These are phyloP conservation scores for Ormyrus nitidulus DNA, from an alignment of 2,888 invertebrate genomes.

Conservation along the genomic window DNA sequence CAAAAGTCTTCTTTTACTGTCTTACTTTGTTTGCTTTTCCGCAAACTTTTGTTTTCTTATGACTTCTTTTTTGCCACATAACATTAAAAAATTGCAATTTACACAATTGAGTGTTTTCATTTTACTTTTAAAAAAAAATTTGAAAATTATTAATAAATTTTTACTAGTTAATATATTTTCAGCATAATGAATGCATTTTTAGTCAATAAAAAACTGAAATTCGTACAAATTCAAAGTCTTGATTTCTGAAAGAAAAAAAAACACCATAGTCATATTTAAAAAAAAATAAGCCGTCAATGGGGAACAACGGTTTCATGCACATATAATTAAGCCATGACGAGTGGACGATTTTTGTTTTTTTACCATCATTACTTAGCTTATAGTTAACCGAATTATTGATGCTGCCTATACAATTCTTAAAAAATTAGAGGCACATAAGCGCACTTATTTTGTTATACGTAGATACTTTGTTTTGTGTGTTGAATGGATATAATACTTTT, in stretches of 20 bases:
- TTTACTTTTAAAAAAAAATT: too few species aligned
- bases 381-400: slow-evolving; percentile 42
- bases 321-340: slow-evolving; percentile 47
- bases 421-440: slow-evolving; percentile 7
- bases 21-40: not conserved
- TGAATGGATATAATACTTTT: not conserved
- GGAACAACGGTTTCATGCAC: slow-evolving; percentile 47
- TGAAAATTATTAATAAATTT: not conserved
- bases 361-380: slow-evolving; percentile 26
- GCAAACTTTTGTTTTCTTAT: too few species aligned
- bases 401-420: slow-evolving; percentile 31
- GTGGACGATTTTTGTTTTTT: slow-evolving; percentile 39
- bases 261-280: slow-evolving; percentile 43
- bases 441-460: slow-evolving; percentile 4
- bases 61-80: too few species aligned
- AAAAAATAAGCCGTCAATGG: slow-evolving; percentile 45
- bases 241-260: slow-evolving; percentile 6
- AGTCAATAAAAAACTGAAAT: not conserved
- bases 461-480: slow-evolving; percentile 20
- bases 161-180: not conserved
- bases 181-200: not conserved
- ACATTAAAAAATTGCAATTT: too few species aligned
- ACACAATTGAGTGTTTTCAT: too few species aligned
- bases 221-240: too few species aligned
- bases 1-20: not conserved